Evolutionary conservation across 2,888 invertebrate species (phyloP), one percentile per base, ranked within the genome.

Genomic region (Colletes collaris): DNA sequence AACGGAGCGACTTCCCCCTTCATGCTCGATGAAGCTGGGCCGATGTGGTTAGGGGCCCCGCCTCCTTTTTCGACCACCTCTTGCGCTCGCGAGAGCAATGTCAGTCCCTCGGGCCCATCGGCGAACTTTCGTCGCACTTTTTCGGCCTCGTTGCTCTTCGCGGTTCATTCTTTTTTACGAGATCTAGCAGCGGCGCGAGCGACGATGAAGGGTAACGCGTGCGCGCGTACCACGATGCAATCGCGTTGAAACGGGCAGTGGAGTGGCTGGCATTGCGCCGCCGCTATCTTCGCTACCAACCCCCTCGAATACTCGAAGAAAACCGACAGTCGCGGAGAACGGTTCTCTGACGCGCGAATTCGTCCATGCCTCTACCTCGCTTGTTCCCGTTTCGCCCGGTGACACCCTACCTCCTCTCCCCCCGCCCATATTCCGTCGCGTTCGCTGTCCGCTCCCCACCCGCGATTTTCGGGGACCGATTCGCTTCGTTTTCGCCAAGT

Each of bases 1-100:
- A 67, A 67, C 81, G 76, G 55, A 77, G 65, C 63, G 62, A 64
- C 46, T 55, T 77, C 58, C 70, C 64, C 71, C 80, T 79, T 67
- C 84, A 77, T 82, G 68, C 65, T 52, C 63, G 83, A 76, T 64
- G 44, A n/a, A 19, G 55, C 59, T 79, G 79, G 84, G 83, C 85
- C 86, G 86, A 82, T 83, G 84, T 85, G 86, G 82, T 84, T 73
- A 65, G 50, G 84, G 85, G 87, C 87, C 88, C 90, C 91, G 90
- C 90, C 90, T 81, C 88, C 88, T 85, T 88, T 83, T 84, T 85
- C 81, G 83, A 82, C 74, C 86, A 81, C 82, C 79, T 79, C 84
- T 74, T 52, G 79, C 70, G 77, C 82, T 72, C 82, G 76, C 83
- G 80, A 81, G 74, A 60, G 63, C 77, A 58, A 59, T 63, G 50